These are phyloP conservation scores for Bubo blakistoni DNA, from an alignment of 2,113 vertebrate species.

Conservation along the genomic window DNA sequence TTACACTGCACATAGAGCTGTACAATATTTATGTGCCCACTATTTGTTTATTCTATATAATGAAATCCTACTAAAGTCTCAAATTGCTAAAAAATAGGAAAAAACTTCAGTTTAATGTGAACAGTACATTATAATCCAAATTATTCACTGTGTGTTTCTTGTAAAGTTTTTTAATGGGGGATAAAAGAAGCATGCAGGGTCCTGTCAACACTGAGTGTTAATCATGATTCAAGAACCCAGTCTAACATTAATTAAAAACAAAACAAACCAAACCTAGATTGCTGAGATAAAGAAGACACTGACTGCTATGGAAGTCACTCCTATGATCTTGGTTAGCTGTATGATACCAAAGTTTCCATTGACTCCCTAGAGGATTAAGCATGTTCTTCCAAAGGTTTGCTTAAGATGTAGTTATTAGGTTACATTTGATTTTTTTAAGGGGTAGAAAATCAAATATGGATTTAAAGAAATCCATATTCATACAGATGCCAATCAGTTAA, in stretches of 20 bases:
- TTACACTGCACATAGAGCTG: neutral
- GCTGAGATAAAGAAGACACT: neutral
- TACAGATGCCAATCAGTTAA: constrained; percentile 28
- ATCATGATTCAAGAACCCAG: neutral
- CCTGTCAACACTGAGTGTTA: neutral
- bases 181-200: neutral
- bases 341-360: neutral
- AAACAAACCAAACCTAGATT: neutral
- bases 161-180: neutral
- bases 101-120: neutral
- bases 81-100: neutral
- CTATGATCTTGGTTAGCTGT: neutral
- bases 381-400: constrained; percentile 1
- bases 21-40: neutral
- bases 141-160: neutral
- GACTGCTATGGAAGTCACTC: neutral
- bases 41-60: neutral
- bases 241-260: neutral
- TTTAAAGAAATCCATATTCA: constrained; percentile 48
- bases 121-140: neutral
- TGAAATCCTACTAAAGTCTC: neutral
- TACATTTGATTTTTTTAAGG: constrained; percentile 25
- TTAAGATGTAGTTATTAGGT: constrained; percentile 17
- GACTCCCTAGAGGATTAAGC: constrained; percentile 3
- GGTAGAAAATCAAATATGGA: neutral